phyloP scores from a whole-genome alignment of 2,888 invertebrate genomes.

The Lypha dubia region DNA sequence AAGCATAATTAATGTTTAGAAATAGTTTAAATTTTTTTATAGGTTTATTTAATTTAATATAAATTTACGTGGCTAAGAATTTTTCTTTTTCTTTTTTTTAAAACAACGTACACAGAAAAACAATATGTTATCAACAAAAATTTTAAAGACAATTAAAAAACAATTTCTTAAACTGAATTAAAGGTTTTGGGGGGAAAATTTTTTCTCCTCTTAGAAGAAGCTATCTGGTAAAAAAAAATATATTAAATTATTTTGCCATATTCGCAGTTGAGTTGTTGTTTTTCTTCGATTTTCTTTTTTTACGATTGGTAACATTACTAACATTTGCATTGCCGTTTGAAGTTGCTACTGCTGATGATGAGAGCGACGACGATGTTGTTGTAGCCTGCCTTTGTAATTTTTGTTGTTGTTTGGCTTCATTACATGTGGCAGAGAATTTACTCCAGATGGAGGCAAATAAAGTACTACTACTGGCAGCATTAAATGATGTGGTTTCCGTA shows the following conservation, averaged over 20 bases:
- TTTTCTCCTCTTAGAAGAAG: conserved; percentile 20
- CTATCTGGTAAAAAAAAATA: conserved; percentile 28
- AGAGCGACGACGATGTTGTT: conserved; percentile 38
- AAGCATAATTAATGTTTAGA: conserved; percentile 63
- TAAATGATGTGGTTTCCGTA: conserved; percentile 58
- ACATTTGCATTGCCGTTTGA: conserved; percentile 59
- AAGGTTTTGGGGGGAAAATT: background rate
- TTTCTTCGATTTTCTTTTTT: conserved; percentile 80
- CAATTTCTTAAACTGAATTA: conserved; percentile 2
- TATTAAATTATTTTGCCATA: conserved; percentile 58
- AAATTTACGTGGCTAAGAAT: conserved; percentile 68
- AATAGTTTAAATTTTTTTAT: conserved; percentile 52
- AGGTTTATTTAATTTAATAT: conserved; percentile 64
- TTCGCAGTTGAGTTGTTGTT: conserved; percentile 69
- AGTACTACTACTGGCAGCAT: conserved; percentile 69
- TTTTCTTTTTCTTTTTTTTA: conserved; percentile 30
- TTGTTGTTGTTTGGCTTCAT: conserved; percentile 65
- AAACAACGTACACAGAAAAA: conserved; percentile 53
- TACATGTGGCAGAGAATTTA: conserved; percentile 72
- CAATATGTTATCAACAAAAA: conserved; percentile 21
- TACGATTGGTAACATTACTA: conserved; percentile 76
- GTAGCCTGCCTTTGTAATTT: conserved; percentile 56
- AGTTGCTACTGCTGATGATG: conserved; percentile 41
- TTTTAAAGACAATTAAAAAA: conserved; percentile 19
- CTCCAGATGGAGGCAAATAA: conserved; percentile 76